Percentiles rank a stretch among this genome's conserved stretches.
These are phyloP conservation scores for Homarus gammarus DNA, from an alignment of 2,888 invertebrate species.

Conservation along the genomic window DNA sequence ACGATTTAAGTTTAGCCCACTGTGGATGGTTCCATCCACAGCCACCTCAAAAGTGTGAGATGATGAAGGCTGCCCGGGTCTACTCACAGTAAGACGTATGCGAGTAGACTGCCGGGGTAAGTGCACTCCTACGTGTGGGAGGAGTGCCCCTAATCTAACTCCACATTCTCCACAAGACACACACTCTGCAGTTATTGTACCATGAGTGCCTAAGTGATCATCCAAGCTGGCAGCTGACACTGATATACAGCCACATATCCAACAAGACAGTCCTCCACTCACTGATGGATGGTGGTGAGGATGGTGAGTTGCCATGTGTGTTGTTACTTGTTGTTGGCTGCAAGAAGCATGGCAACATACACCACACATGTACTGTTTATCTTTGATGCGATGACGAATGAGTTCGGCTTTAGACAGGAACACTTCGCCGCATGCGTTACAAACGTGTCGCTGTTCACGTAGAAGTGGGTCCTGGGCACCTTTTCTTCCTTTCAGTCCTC, in stretches of 20 bases:
- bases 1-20: not conserved
- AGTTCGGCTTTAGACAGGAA: slow-evolving; percentile 69
- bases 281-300: slow-evolving; percentile 5
- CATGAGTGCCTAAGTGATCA: slow-evolving; percentile 51
- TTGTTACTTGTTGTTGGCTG: slow-evolving; percentile 61
- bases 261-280: slow-evolving; percentile 41
- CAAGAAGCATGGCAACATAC: slow-evolving; percentile 71
- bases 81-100: slow-evolving; percentile 38
- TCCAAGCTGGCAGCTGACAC: slow-evolving; percentile 43
- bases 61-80: slow-evolving; percentile 42
- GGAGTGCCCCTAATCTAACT: slow-evolving; percentile 15
- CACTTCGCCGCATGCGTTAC: slow-evolving; percentile 60
- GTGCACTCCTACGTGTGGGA: slow-evolving; percentile 50
- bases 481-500: slow-evolving; percentile 32
- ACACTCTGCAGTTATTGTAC: slow-evolving; percentile 51
- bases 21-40: slow-evolving; percentile 44
- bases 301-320: slow-evolving; percentile 65
- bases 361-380: slow-evolving; percentile 72
- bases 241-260: slow-evolving; percentile 55
- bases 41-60: slow-evolving; percentile 43
- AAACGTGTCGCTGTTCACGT: slow-evolving; percentile 47
- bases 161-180: slow-evolving; percentile 47
- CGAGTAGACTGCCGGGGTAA: slow-evolving; percentile 37
- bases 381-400: slow-evolving; percentile 73
- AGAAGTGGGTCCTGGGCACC: slow-evolving; percentile 39